A percentile compares a stretch with the other conserved stretches of the same genome.
phyloP scores from a whole-genome alignment of 1,140 invertebrate species.

The Drosophila elegans region DNA sequence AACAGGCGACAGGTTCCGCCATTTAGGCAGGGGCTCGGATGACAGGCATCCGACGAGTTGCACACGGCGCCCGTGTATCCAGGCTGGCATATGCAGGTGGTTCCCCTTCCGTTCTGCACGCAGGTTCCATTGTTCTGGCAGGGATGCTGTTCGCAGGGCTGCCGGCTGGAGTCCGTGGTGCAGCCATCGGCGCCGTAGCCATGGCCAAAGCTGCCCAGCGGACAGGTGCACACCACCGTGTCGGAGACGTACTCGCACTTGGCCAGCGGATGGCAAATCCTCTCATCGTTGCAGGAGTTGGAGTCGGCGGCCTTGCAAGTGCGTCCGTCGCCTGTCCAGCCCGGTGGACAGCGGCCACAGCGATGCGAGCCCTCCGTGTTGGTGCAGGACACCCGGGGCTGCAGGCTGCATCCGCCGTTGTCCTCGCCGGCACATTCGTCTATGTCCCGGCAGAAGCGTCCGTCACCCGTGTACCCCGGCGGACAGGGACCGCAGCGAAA shows the following conservation, averaged over 20 bases:
- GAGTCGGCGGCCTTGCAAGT: slow-evolving; percentile 49
- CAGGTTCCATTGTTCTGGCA: slow-evolving; percentile 91
- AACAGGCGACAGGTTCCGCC: slow-evolving; percentile 88
- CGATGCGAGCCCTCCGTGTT: slow-evolving; percentile 93
- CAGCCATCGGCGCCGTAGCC: slow-evolving; percentile 86
- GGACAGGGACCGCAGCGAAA: slow-evolving; percentile 95
- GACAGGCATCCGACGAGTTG: slow-evolving; percentile 86
- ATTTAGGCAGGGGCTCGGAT: slow-evolving; percentile 91
- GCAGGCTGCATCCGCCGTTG: slow-evolving; percentile 96
- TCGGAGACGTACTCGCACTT: slow-evolving; percentile 89
- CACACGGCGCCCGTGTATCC: slow-evolving; percentile 85
- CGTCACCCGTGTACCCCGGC: slow-evolving; percentile 93
- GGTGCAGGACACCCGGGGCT: slow-evolving; percentile 90
- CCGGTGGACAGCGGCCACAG: slow-evolving; percentile 94
- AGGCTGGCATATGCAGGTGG: slow-evolving; percentile 87
- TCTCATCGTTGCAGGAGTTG: slow-evolving; percentile 54
- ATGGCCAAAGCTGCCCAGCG: slow-evolving; percentile 88
- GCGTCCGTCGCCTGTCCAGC: slow-evolving; percentile 94
- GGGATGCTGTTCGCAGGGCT: slow-evolving; percentile 64
- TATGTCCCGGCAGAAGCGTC: slow-evolving; percentile 93
- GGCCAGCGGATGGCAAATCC: slow-evolving; percentile 87
- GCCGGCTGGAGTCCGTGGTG: slow-evolving; percentile 35
- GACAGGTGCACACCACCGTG: slow-evolving; percentile 91
- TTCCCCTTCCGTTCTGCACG: slow-evolving; percentile 77
- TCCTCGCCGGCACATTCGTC: slow-evolving; percentile 92